Percentiles rank a stretch among this genome's conserved stretches.
phyloP scores from a whole-genome alignment of 2,113 vertebrate species.

The Carlito syrichta region DNA sequence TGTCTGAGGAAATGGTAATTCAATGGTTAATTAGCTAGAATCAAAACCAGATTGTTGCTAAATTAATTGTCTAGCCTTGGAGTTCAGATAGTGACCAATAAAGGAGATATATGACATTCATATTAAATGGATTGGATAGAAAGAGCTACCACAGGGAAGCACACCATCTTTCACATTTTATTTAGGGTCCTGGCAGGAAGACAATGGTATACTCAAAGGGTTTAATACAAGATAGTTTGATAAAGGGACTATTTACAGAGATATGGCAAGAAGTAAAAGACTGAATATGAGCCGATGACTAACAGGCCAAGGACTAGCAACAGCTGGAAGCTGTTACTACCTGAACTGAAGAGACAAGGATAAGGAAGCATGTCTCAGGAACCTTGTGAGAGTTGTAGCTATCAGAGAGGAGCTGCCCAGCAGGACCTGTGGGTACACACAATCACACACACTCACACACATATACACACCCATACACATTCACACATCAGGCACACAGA shows the following conservation, averaged over 20 bases:
- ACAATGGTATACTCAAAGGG: neutral
- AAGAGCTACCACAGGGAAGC: neutral
- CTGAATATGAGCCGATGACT: neutral
- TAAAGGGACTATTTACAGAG: neutral
- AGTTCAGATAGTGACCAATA: conserved; percentile 14
- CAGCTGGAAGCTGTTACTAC: neutral
- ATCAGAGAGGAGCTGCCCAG: neutral
- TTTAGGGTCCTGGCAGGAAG: neutral
- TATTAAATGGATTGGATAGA: neutral
- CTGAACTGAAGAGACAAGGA: neutral
- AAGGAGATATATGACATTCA: neutral
- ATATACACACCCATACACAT: too few relatives aligned
- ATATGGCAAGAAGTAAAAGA: neutral
- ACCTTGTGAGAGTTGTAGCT: neutral
- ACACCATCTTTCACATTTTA: neutral
- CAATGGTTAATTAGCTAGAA: neutral
- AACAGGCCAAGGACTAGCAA: neutral
- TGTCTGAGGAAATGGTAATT: neutral
- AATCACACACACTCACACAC: neutral
- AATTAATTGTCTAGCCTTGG: neutral
- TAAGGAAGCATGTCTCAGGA: neutral
- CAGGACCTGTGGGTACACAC: neutral
- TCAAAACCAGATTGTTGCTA: neutral
- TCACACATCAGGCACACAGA: too few relatives aligned
- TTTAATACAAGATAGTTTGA: neutral